Conservation (phyloP, 1,140 invertebrate genomes). For the Pteromalus puparum region DNA sequence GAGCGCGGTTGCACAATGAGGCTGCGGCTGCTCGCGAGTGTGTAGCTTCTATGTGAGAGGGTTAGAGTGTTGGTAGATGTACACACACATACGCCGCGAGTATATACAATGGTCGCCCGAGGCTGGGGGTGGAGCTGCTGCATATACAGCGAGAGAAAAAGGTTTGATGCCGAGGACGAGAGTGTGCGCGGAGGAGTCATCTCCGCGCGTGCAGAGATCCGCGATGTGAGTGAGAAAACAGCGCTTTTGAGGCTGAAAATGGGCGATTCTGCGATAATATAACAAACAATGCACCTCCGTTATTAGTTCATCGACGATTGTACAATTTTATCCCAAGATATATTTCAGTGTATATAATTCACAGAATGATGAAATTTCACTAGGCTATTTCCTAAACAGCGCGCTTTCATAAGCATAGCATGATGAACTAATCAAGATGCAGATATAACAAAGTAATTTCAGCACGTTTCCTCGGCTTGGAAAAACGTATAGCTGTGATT, state of each 20-base stretch:
- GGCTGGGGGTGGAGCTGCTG: slow-evolving; percentile 70
- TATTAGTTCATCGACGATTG: background rate
- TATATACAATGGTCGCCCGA: slow-evolving; percentile 70
- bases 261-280: too few relatives aligned
- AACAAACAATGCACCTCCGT: background rate
- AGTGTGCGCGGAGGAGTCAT: slow-evolving; percentile 59
- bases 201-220: slow-evolving; percentile 62
- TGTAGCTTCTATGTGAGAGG: background rate
- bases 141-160: slow-evolving; percentile 50
- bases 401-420: background rate
- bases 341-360: background rate
- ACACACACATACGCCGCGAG: slow-evolving; percentile 36
- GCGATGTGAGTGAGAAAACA: background rate
- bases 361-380: slow-evolving; percentile 59
- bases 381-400: slow-evolving; percentile 53
- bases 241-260: too few relatives aligned
- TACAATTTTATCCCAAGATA: background rate
- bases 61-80: background rate
- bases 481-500: slow-evolving; percentile 35
- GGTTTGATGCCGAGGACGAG: slow-evolving; percentile 43
- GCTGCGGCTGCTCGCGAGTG: background rate
- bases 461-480: slow-evolving; percentile 1
- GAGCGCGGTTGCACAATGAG: slow-evolving; percentile 52
- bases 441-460: slow-evolving; percentile 35
- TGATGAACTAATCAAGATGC: too few relatives aligned